Conservation (phyloP, 2,113 vertebrate genomes). For the Catharus minimus region DNA sequence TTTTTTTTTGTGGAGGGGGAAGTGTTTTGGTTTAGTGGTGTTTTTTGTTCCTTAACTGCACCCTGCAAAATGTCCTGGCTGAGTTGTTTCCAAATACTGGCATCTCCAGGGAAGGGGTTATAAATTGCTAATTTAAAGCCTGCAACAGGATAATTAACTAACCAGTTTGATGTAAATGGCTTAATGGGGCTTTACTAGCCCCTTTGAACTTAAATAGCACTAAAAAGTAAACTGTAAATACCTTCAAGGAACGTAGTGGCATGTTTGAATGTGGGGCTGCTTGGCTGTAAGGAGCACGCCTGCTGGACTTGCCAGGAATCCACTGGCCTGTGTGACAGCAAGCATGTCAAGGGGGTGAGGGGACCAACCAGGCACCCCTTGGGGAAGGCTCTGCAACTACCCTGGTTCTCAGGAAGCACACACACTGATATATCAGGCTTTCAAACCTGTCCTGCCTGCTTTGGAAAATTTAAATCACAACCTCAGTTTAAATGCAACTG, state of each 20-base stretch:
- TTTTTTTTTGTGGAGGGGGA: no score
- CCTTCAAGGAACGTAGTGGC: slow-evolving; percentile 57
- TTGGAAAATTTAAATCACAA: slow-evolving; percentile 47
- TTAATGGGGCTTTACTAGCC: slow-evolving; percentile 62
- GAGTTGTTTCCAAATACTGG: slow-evolving; percentile 49
- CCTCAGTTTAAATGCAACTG: slow-evolving; percentile 27
- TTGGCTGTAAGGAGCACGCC: slow-evolving; percentile 7
- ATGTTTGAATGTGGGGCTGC: slow-evolving; percentile 7
- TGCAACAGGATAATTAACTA: slow-evolving; percentile 61
- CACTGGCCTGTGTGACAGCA: slow-evolving; percentile 9
- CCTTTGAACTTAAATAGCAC: slow-evolving; percentile 63
- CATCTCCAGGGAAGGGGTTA: slow-evolving; percentile 59
- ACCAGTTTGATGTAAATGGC: slow-evolving; percentile 68
- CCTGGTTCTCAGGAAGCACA: background rate
- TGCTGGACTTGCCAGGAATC: slow-evolving; percentile 25
- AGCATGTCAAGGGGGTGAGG: background rate
- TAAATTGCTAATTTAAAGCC: slow-evolving; percentile 64
- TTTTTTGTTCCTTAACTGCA: slow-evolving; percentile 20
- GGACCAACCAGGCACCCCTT: background rate
- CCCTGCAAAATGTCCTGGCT: slow-evolving; percentile 22
- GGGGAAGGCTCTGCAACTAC: background rate
- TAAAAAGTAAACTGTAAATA: slow-evolving; percentile 69
- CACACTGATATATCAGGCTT: slow-evolving; percentile 11
- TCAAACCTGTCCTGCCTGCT: slow-evolving; percentile 57
- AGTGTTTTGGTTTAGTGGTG: background rate